Evolutionary conservation across 2,113 vertebrate species (phyloP).

Genomic region (Antigone vipio): DNA sequence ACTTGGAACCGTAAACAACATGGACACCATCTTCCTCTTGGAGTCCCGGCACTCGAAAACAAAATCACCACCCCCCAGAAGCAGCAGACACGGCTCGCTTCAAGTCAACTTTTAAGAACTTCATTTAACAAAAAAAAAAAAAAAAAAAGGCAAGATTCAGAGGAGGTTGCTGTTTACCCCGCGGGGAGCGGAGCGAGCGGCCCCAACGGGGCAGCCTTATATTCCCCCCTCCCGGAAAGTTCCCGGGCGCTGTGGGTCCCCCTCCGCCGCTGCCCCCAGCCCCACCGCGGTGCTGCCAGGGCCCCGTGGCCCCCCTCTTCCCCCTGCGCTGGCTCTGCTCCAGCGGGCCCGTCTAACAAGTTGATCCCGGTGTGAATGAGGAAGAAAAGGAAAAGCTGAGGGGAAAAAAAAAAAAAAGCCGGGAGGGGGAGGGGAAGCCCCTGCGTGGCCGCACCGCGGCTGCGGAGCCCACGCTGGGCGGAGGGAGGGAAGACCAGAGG

Average conservation of each 20-base stretch:
- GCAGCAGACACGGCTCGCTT: background rate
- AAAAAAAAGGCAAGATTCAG: no score
- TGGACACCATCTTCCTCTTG: background rate
- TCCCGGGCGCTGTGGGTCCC: background rate
- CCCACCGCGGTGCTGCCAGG: no score
- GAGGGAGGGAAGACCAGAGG: background rate
- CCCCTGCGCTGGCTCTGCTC: background rate
- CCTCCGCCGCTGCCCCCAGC: no score
- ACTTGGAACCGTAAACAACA: background rate
- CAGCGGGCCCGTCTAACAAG: slow-evolving; percentile 3
- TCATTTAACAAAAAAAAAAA: background rate
- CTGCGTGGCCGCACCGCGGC: background rate
- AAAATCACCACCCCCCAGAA: background rate
- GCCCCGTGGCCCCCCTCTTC: background rate
- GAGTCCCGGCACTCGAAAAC: background rate
- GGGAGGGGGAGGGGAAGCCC: background rate
- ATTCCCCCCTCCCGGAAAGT: background rate
- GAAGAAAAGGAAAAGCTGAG: background rate
- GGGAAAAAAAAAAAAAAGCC: no score
- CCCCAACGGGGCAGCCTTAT: background rate
- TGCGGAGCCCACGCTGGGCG: background rate
- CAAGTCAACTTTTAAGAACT: background rate
- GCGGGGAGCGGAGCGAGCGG: background rate
- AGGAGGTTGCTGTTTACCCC: background rate
- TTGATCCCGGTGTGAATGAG: background rate